Evolutionary conservation across 2,888 invertebrate genomes (phyloP).

Genomic region (Oxystoma pomonae): DNA sequence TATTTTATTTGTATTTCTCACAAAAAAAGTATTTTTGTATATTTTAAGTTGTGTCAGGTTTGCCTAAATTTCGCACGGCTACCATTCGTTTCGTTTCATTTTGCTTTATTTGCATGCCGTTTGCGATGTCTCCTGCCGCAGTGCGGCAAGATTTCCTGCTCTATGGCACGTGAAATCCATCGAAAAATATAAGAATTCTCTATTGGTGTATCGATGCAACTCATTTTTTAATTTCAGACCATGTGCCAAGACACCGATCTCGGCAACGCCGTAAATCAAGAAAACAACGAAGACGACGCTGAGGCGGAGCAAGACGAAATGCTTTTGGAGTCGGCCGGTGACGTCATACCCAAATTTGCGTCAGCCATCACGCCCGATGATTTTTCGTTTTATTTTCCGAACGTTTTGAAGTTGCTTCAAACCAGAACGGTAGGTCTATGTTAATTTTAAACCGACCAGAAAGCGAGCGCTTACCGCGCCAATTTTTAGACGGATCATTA

Average conservation of each 20-base stretch:
- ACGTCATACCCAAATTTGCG: constrained; percentile 66
- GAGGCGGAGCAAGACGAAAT: constrained; percentile 73
- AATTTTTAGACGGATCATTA: too few species aligned
- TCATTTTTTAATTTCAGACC: constrained; percentile 35
- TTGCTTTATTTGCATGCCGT: too few species aligned
- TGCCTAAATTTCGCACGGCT: too few species aligned
- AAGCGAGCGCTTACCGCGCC: too few species aligned
- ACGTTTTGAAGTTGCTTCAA: constrained; percentile 57
- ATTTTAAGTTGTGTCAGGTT: too few species aligned
- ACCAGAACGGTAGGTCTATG: constrained; percentile 60
- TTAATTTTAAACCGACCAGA: too few species aligned
- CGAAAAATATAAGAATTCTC: background rate
- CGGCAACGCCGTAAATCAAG: constrained; percentile 31
- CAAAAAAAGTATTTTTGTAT: too few species aligned
- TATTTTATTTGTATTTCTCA: too few species aligned
- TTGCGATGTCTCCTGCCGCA: too few species aligned
- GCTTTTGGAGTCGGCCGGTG: constrained; percentile 70
- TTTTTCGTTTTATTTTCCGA: constrained; percentile 65
- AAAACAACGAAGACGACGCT: constrained; percentile 47
- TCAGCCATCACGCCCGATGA: constrained; percentile 60
- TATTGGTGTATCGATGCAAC: background rate
- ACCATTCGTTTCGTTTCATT: too few species aligned
- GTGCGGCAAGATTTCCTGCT: too few species aligned
- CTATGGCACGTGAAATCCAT: too few species aligned
- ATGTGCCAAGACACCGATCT: constrained; percentile 54